phyloP scores from a whole-genome alignment of 2,113 vertebrate species.

The Mobula birostris region DNA sequence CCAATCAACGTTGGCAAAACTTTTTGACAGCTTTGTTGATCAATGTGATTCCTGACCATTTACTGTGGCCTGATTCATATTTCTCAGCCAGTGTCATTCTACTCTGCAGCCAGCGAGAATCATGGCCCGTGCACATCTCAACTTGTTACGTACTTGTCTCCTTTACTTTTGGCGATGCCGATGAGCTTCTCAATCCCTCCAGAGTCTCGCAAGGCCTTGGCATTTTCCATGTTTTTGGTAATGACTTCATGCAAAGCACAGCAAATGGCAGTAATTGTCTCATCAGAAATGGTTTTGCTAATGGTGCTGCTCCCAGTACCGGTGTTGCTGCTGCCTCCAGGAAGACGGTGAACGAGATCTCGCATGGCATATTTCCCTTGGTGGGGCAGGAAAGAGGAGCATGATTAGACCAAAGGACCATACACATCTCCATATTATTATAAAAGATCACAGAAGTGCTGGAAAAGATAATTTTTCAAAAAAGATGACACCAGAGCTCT shows the following conservation, averaged over 20 bases:
- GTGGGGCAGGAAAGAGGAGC: constrained; percentile 46
- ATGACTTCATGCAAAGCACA: constrained; percentile 97
- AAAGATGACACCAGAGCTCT: not conserved
- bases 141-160: constrained; percentile 83
- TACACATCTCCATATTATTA: not conserved
- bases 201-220: constrained; percentile 94
- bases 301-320: constrained; percentile 52
- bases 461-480: not conserved
- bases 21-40: not conserved
- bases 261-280: constrained; percentile 94
- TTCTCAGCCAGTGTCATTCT: not conserved
- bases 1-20: not conserved
- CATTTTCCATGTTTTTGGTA: constrained; percentile 99
- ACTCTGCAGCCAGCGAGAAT: not conserved
- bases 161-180: constrained; percentile 96
- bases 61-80: not conserved
- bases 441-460: not conserved
- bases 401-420: constrained; percentile 40
- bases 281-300: constrained; percentile 94
- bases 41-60: not conserved
- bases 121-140: not conserved
- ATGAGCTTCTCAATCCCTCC: constrained; percentile 96
- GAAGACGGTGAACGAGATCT: constrained; percentile 91
- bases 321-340: constrained; percentile 73
- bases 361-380: constrained; percentile 97